A percentile compares a stretch with the other conserved stretches of the same genome.
Evolutionary conservation across 1,140 invertebrate genomes (phyloP).

Genomic region (Lucilia sericata): DNA sequence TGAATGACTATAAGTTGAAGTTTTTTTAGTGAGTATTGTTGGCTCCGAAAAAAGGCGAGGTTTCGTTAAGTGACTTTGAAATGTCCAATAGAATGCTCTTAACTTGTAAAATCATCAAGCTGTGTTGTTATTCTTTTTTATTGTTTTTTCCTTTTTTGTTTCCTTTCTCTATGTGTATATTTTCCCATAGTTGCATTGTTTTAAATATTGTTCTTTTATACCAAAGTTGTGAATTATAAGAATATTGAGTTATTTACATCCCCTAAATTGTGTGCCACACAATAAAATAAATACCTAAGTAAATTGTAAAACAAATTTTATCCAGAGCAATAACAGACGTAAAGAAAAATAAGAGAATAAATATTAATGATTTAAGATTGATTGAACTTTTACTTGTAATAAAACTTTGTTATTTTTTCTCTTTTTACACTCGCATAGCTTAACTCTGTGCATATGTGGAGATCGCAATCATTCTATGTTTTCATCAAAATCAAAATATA

Average conservation of each 20-base stretch:
- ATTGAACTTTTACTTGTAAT: neutral
- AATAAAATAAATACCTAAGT: too few species aligned
- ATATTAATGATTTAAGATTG: neutral
- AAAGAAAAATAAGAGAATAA: neutral
- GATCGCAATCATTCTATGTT: too few species aligned
- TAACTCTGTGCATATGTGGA: too few species aligned
- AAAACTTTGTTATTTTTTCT: neutral
- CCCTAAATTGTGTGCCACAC: neutral
- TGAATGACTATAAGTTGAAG: too few species aligned
- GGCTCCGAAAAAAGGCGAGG: neutral
- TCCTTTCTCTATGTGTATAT: neutral
- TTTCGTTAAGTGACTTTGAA: neutral
- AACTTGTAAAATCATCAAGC: neutral
- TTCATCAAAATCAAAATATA: neutral
- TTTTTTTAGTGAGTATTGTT: neutral
- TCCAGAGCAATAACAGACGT: neutral
- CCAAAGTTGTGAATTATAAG: neutral
- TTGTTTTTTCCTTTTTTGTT: neutral
- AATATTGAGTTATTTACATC: neutral
- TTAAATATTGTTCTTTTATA: neutral
- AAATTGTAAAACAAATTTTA: neutral
- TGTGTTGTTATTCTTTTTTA: neutral
- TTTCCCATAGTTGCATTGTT: neutral
- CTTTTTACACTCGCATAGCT: neutral
- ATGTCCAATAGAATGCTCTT: neutral